Conservation (phyloP, 2,113 vertebrate genomes). For the Columbina picui region DNA sequence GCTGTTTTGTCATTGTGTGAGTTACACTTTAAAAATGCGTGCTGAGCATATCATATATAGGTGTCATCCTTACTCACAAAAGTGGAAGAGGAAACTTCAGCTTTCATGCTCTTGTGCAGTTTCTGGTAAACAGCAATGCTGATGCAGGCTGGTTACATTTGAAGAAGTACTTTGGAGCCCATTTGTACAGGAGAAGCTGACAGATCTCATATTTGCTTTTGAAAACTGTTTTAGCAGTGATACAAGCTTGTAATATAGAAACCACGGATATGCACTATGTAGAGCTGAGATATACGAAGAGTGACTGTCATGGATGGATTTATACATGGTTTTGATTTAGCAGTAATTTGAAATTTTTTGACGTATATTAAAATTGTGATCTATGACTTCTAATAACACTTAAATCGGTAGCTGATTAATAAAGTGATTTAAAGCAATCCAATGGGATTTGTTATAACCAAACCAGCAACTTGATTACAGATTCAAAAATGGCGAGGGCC, state of each 20-base stretch:
- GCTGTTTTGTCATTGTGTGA: not conserved
- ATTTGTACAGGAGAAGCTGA: not conserved
- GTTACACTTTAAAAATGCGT: not conserved
- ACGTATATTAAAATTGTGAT: too few relatives aligned
- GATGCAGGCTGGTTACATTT: not conserved
- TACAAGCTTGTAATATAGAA: not conserved
- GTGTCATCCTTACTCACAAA: not conserved
- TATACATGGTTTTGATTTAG: too few relatives aligned
- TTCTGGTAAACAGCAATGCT: not conserved
- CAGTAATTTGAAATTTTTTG: too few relatives aligned
- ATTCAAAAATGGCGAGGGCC: too few relatives aligned
- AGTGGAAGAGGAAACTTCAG: not conserved
- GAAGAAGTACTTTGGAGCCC: not conserved
- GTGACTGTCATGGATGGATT: too few relatives aligned
- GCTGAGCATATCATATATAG: accelerated
- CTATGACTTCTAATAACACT: too few relatives aligned
- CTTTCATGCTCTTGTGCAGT: not conserved
- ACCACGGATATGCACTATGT: accelerated
- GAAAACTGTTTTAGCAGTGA: not conserved
- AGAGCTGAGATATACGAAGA: not conserved
- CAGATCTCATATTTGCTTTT: not conserved
- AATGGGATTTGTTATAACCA: too few relatives aligned
- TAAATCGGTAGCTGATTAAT: too few relatives aligned
- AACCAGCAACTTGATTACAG: too few relatives aligned
- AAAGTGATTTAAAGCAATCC: too few relatives aligned